A percentile compares a stretch with the other conserved stretches of the same genome.
Evolutionary conservation across 35 echinoderm and acorn worm species (phyloP).

Genomic region (Hemicentrotus pulcherrimus): DNA sequence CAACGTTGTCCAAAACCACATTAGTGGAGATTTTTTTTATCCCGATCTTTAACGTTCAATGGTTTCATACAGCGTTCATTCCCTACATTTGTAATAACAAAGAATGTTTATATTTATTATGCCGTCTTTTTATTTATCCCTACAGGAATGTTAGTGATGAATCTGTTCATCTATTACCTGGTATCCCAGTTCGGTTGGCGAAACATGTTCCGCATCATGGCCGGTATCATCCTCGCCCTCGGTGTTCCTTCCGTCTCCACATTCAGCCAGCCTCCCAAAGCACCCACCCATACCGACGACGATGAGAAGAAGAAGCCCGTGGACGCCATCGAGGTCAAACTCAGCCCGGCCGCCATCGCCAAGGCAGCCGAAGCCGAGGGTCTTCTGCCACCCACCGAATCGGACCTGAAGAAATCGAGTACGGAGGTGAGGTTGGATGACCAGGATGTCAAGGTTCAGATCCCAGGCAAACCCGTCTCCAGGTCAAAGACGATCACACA

Average conservation of each 20-base stretch:
- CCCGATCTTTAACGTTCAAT: no score
- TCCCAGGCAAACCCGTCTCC: not conserved
- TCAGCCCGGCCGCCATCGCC: constrained; percentile 22
- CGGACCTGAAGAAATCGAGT: constrained; percentile 5
- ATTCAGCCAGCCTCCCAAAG: constrained; percentile 60
- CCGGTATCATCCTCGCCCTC: constrained; percentile 61
- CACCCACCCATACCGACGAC: constrained; percentile 19
- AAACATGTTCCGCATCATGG: constrained; percentile 81
- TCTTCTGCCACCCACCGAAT: not conserved
- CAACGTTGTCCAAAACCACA: no score
- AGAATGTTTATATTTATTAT: not conserved
- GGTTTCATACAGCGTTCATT: no score
- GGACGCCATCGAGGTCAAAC: constrained; percentile 6
- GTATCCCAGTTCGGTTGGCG: constrained; percentile 66
- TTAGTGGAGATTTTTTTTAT: no score
- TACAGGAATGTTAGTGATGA: constrained; percentile 77
- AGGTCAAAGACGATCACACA: not conserved
- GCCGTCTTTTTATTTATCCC: not conserved
- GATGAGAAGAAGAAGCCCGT: constrained; percentile 57
- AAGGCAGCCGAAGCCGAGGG: constrained; percentile 45
- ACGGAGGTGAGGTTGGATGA: constrained; percentile 55
- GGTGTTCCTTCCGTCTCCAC: constrained; percentile 62
- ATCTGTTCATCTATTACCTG: constrained; percentile 65
- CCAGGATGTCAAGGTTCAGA: constrained; percentile 53
- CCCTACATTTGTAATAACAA: no score